Evolutionary conservation across 2,113 vertebrate species (phyloP).

Genomic region (Cyanocitta stelleri): DNA sequence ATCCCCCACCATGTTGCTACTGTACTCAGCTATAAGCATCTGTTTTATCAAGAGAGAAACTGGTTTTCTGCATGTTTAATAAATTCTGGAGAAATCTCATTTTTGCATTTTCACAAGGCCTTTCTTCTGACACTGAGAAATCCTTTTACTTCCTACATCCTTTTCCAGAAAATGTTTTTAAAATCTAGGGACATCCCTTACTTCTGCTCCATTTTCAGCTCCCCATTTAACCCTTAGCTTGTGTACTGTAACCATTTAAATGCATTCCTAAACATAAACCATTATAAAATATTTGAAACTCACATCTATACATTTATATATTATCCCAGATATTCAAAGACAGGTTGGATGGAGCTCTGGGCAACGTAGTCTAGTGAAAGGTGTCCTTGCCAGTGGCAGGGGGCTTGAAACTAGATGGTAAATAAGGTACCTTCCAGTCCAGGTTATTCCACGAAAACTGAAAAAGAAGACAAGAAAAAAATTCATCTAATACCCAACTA

Average conservation of each 20-base stretch:
- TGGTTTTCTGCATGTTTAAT: not conserved
- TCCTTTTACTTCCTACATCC: not conserved
- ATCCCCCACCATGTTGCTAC: not conserved
- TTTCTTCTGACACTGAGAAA: not conserved
- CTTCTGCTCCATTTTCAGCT: not conserved
- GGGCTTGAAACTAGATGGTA: not conserved
- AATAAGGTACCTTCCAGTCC: not conserved
- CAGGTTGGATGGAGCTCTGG: not conserved
- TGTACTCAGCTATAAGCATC: not conserved
- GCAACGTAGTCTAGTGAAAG: not conserved
- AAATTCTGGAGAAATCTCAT: not conserved
- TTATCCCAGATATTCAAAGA: not conserved
- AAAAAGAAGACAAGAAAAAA: not conserved
- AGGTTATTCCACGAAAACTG: not conserved
- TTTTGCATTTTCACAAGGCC: not conserved
- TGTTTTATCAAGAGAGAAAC: not conserved
- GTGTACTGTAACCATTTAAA: not conserved
- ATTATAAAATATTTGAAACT: not conserved
- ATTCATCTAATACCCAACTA: not conserved
- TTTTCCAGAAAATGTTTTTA: not conserved
- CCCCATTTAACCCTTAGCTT: not conserved
- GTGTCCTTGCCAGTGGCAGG: rapidly evolving
- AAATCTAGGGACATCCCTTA: not conserved
- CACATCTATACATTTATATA: not conserved
- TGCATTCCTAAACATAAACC: not conserved